Evolutionary conservation across 2,113 vertebrate genomes (phyloP), one percentile per base, ranked within the genome.

Genomic region (Burhinus bistriatus): DNA sequence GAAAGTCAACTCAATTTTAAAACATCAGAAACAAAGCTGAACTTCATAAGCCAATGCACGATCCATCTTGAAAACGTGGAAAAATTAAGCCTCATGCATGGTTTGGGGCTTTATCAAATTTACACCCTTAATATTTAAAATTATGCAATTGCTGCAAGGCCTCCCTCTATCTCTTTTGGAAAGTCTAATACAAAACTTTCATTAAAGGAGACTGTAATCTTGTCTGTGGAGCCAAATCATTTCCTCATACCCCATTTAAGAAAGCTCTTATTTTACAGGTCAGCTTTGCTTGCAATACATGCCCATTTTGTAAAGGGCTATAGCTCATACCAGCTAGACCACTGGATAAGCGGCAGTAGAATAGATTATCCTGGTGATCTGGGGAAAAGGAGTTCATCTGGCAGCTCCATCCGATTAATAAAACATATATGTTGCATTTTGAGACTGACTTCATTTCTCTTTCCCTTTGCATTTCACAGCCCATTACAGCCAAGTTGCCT

Each of bases 51-150:
- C 49, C 83, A 84, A 52, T 32, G 51, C 80, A 84, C 71, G 84
- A 95, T 51, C 52, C 61, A 57, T 84, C 92, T 91, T 83, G 58
- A 85, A 96, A 89, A 97, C 30, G 34, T 55, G 44, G 87, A 66
- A 92, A 96, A 95, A 95, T 64, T 95, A 96, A 93, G 93, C 73
- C 85, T 92, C 3, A 6, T 70, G 80, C 68, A 85, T 96, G 70
- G 80, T 94, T 97, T 95, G 89, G 95, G 92, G 95, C 82, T 89
- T 92, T 68, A 94, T 96, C 54, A 86, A 95, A 96, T 94, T 93
- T 93, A 91, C 47, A 93, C 70, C 71, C 91, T 96, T 90, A 96
- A 91, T 97, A 96, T 95, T 95, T 96, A 91, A 97, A 97, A 96
- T 92, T 94, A 97, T 96, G 89, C 92, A 94, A 68, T 85, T 84